Percentiles rank a stretch among this genome's conserved stretches.
These are phyloP conservation scores for Oceanodroma leucorhoa DNA, from an alignment of 2,797 vertebrate species.

Conservation along the genomic window DNA sequence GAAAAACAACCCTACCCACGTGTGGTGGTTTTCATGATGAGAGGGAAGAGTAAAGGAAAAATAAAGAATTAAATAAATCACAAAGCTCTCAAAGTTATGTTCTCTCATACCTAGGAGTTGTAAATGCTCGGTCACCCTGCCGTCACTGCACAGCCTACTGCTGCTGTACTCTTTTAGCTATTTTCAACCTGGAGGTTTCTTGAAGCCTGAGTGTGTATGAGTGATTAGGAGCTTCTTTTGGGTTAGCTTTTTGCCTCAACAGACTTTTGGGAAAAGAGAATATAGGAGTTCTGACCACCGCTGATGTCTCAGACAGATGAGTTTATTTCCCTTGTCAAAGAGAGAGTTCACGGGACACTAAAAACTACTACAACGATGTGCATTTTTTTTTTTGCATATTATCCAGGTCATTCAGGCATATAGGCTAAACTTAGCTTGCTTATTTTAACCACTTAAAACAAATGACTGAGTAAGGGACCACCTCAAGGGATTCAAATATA, in stretches of 20 bases:
- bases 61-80: background rate
- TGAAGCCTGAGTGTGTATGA: background rate
- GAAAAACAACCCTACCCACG: background rate
- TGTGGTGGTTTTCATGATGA: background rate
- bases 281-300: background rate
- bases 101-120: background rate
- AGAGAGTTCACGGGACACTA: background rate
- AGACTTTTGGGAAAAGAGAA: background rate
- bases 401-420: background rate
- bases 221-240: background rate
- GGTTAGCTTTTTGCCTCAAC: background rate
- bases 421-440: background rate
- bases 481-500: background rate
- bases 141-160: background rate
- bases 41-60: background rate
- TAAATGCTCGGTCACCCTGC: fast-evolving
- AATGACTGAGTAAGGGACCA: background rate
- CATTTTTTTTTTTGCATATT: background rate
- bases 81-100: fast-evolving
- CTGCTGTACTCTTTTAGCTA: background rate
- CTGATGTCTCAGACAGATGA: background rate
- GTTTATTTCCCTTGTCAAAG: background rate
- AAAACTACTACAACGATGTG: background rate
- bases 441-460: background rate
- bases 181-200: background rate